Evolutionary conservation across 1,140 invertebrate species (phyloP), one percentile per base, ranked within the genome.

Genomic region (Drosophila suzukii): DNA sequence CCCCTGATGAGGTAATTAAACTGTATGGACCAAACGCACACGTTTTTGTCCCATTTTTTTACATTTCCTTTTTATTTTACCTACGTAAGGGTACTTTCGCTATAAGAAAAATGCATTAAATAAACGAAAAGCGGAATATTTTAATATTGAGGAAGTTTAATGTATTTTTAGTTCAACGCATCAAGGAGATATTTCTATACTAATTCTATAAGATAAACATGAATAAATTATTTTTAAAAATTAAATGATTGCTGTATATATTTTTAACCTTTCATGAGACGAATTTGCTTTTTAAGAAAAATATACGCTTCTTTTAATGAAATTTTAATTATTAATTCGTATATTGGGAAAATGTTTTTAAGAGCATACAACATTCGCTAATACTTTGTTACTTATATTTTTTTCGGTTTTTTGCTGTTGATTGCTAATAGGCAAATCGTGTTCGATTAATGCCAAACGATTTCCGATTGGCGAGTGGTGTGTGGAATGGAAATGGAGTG

Each of bases 351-450:
- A 44, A 44, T 11, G 15, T 46, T 3, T 53, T 10, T 7, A 24
- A 70, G 67, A 3, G 66, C 11, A 72, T 58, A 12, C 10, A 36
- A 1, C 0, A 6, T 34, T 43, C 51, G 10, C 0, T 27, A 20
- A 20, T 41, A 49, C 0, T n/a, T 8, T 11, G 0, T 11, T 51
- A 27, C 27, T 11, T n/a, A 1, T 10, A 3, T 11, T 8, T 43
- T 63, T 53, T 60, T 11, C 1, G 43, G 17, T 47, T 58, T 61
- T 62, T 65, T 75, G 34, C 34, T 50, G 36, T 60, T 47, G 49
- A 34, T 62, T 56, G 57, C 60, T 88, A 88, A 88, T 88, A 88
- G 79, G 84, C 84, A 88, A 88, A 88, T 89, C 84, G 67, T 88
- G 84, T 88, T 65, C 68, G 75, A 68, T 82, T 76, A 67, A 76